Conservation (phyloP, 2,888 invertebrate genomes). For the Ommatoiulus sabulosus region DNA sequence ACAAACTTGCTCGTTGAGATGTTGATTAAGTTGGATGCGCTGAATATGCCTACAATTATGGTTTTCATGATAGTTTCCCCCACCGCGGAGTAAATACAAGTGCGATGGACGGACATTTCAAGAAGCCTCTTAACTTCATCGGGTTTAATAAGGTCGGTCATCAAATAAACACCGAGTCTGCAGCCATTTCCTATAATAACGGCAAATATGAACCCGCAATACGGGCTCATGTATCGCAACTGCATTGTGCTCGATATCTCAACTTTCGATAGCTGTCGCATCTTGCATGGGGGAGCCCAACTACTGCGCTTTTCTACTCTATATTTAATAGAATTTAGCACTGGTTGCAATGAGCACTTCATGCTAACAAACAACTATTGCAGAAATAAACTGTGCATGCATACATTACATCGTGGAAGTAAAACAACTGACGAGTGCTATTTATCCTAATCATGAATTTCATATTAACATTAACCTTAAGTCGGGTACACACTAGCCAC, state of each 20-base stretch:
- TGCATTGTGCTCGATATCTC: neutral
- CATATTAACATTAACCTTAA: no score
- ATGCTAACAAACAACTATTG: no score
- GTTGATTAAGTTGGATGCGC: conserved; percentile 27
- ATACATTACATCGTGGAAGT: no score
- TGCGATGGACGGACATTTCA: neutral
- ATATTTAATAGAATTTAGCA: no score
- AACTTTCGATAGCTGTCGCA: neutral
- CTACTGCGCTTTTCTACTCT: no score
- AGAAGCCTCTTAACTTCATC: neutral
- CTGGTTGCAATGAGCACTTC: no score
- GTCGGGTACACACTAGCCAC: no score
- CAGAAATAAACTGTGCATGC: no score
- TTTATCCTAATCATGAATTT: no score
- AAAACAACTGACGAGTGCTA: no score
- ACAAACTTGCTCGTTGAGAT: conserved; percentile 22
- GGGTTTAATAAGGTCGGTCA: conserved; percentile 30
- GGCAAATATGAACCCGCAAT: neutral
- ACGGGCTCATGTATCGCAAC: neutral
- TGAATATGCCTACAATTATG: conserved; percentile 31
- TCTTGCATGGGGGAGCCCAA: neutral
- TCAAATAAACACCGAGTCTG: conserved; percentile 14
- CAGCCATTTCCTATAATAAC: conserved; percentile 28
- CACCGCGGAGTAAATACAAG: neutral
- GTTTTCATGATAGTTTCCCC: neutral